These are phyloP conservation scores for Hybognathus amarus DNA, from an alignment of 2,797 vertebrate genomes.

Conservation along the genomic window DNA sequence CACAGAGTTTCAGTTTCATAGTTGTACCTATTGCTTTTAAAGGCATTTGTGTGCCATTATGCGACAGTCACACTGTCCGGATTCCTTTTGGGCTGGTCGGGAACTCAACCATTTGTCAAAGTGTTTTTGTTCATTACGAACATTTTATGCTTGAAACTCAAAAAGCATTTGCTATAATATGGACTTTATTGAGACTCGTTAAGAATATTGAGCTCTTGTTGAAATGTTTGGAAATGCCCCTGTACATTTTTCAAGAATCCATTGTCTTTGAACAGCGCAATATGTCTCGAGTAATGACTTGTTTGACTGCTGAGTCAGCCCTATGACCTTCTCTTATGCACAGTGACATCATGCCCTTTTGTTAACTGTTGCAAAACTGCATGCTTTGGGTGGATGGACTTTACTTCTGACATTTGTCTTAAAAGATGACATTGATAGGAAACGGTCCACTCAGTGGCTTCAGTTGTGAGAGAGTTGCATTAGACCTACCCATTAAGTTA, in stretches of 20 bases:
- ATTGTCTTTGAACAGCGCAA: conserved; percentile 19
- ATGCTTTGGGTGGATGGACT: conserved; percentile 19
- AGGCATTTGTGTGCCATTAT: neutral
- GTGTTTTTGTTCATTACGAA: conserved; percentile 19
- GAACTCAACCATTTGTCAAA: conserved; percentile 24
- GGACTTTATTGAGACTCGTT: conserved; percentile 30
- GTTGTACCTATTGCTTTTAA: neutral
- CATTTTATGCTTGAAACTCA: conserved; percentile 31
- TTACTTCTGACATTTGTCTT: conserved; percentile 39
- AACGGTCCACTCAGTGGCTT: conserved; percentile 10
- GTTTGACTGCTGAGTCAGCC: conserved; percentile 50
- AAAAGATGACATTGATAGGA: conserved; percentile 35
- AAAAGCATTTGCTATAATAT: conserved; percentile 12
- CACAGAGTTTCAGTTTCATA: conserved; percentile 12
- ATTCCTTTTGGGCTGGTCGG: neutral
- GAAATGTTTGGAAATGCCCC: conserved; percentile 9
- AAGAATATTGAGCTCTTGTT: conserved; percentile 30
- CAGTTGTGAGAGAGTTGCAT: neutral
- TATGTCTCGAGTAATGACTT: conserved; percentile 12
- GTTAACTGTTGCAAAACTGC: conserved; percentile 26
- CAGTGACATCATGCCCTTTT: conserved; percentile 44
- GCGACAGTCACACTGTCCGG: neutral
- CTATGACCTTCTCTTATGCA: conserved; percentile 35
- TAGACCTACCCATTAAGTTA: conserved; percentile 3
- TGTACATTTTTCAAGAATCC: conserved; percentile 27